Conservation (phyloP, 2,113 vertebrate species). For the Eudyptes chrysolophus region DNA sequence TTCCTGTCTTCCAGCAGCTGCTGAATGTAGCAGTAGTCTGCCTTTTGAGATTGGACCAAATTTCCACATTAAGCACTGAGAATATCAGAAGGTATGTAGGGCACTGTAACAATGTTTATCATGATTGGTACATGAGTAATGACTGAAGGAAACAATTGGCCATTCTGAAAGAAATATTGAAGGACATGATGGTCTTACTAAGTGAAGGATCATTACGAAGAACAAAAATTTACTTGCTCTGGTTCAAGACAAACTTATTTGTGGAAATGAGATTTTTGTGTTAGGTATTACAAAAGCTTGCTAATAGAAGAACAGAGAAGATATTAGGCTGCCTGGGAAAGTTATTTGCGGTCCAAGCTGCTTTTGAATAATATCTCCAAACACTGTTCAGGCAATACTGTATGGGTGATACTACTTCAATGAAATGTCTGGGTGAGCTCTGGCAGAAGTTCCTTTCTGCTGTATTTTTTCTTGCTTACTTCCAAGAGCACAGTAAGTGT, state of each 20-base stretch:
- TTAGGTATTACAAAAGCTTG: not conserved
- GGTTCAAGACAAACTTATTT: not conserved
- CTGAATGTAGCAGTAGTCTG: not conserved
- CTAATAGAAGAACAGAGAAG: not conserved
- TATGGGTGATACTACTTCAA: not conserved
- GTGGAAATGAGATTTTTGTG: not conserved
- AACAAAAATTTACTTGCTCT: not conserved
- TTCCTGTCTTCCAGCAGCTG: not conserved
- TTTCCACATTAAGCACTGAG: not conserved
- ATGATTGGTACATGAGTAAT: not conserved
- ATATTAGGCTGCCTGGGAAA: not conserved
- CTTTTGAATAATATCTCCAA: not conserved
- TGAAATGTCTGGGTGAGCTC: not conserved
- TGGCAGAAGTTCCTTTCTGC: not conserved
- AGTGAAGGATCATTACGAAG: not conserved
- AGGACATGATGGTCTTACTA: not conserved
- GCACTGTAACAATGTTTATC: not conserved
- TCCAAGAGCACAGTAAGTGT: not conserved
- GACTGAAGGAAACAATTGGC: not conserved
- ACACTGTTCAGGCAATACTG: not conserved
- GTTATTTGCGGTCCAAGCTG: not conserved
- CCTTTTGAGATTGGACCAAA: not conserved
- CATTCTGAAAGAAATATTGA: not conserved
- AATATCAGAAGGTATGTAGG: not conserved
- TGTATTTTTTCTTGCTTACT: not conserved